Conservation (phyloP, 2,797 vertebrate genomes). For the Lophius americanus region DNA sequence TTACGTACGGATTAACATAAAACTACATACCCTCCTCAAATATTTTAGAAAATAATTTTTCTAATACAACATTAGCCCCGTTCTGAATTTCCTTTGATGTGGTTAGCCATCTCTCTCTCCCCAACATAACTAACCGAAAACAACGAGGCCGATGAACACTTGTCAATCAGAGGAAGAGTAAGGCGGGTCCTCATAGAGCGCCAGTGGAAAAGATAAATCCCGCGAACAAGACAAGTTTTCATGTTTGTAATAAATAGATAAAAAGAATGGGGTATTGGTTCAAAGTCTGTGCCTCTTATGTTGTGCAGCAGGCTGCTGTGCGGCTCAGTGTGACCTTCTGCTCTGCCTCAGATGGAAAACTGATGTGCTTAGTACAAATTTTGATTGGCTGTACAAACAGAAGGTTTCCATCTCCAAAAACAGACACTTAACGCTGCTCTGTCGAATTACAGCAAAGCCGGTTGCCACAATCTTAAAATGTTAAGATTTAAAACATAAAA, state of each 20-base stretch:
- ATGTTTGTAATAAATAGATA: background rate
- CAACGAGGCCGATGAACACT: background rate
- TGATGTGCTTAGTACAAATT: background rate
- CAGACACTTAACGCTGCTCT: background rate
- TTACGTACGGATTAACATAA: too few relatives aligned
- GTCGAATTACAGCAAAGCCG: background rate
- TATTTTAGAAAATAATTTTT: too few relatives aligned
- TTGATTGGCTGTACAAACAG: background rate
- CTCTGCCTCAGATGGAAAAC: background rate
- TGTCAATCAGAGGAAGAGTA: background rate
- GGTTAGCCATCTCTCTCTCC: background rate
- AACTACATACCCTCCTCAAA: too few relatives aligned
- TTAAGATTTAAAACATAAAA: background rate
- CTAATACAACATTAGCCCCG: too few relatives aligned
- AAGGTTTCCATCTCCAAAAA: background rate
- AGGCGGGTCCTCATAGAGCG: background rate
- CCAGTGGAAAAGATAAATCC: background rate
- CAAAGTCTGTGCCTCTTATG: background rate
- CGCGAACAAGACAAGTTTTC: background rate
- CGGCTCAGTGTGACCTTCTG: too few relatives aligned
- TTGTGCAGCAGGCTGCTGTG: background rate
- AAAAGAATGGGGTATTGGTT: background rate
- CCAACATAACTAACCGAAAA: background rate
- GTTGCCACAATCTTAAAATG: background rate
- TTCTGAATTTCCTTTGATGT: too few relatives aligned